These are phyloP conservation scores for Aurelia aurita DNA, from an alignment of 30 jellyfish, hydroid and myxozoan genomes.

Conservation along the genomic window DNA sequence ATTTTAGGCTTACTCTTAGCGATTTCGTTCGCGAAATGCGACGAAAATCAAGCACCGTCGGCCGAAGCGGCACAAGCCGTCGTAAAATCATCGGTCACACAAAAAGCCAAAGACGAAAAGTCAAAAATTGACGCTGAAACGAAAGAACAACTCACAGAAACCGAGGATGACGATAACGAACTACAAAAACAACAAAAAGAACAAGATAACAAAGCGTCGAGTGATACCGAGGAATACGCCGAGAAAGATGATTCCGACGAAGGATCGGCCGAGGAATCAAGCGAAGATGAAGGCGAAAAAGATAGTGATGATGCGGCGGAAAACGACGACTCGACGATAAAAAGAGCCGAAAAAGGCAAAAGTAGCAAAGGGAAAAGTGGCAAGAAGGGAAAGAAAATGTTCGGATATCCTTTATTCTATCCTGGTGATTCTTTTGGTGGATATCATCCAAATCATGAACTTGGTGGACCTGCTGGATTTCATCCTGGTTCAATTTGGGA, in stretches of 20 bases:
- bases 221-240: conserved; percentile 18
- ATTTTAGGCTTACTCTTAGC: conserved; percentile 6
- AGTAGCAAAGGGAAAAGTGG: not conserved
- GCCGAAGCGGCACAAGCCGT: conserved; percentile 15
- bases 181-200: conserved; percentile 50
- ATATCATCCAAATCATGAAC: conserved; percentile 8
- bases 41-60: conserved; percentile 3
- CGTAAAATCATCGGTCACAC: conserved; percentile 42
- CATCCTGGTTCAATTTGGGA: conserved; percentile 96
- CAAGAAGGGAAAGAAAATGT: conserved; percentile 39
- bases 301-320: conserved; percentile 25
- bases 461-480: conserved; percentile 75
- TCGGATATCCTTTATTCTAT: conserved; percentile 38
- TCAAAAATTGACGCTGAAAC: conserved; percentile 73
- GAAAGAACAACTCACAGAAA: conserved; percentile 79
- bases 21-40: conserved; percentile 26
- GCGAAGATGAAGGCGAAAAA: conserved; percentile 38
- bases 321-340: conserved; percentile 33
- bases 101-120: conserved; percentile 20
- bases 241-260: conserved; percentile 30
- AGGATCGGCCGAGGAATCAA: conserved; percentile 31
- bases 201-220: conserved; percentile 11
- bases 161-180: conserved; percentile 53
- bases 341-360: conserved; percentile 61
- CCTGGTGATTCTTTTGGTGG: conserved; percentile 61